Percentiles rank a stretch among this genome's conserved stretches.
Evolutionary conservation across 2,888 invertebrate genomes (phyloP).

Genomic region (Erannis defoliaria): DNA sequence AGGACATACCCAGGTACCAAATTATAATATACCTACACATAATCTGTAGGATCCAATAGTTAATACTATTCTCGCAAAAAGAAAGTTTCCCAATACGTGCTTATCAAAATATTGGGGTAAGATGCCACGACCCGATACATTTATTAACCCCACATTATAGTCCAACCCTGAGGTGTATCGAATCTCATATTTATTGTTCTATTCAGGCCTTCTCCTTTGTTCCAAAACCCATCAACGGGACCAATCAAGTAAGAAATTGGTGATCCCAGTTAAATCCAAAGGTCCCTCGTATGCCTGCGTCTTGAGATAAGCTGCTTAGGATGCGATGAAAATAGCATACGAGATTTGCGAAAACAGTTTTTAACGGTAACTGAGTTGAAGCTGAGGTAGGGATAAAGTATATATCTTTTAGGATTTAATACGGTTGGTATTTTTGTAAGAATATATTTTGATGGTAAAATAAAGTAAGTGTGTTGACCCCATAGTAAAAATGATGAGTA

Average conservation of each 20-base stretch:
- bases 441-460: background rate
- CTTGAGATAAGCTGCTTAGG: conserved; percentile 73
- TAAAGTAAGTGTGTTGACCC: too few species aligned
- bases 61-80: conserved; percentile 12
- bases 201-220: conserved; percentile 69
- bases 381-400: conserved; percentile 1
- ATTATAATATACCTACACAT: background rate
- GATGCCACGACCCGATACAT: conserved; percentile 20
- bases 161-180: conserved; percentile 28
- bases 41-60: background rate
- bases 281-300: conserved; percentile 55
- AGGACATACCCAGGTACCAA: too few species aligned
- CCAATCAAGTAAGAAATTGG: conserved; percentile 85
- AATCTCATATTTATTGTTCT: conserved; percentile 41
- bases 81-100: conserved; percentile 16
- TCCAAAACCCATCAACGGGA: conserved; percentile 78
- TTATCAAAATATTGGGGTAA: conserved; percentile 15
- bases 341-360: conserved; percentile 35
- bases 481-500: too few species aligned
- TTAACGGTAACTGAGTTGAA: conserved; percentile 27
- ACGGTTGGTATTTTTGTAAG: background rate
- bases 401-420: background rate
- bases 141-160: conserved; percentile 28
- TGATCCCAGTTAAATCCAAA: conserved; percentile 67
- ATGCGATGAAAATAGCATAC: conserved; percentile 67